Percentiles rank a stretch among this genome's conserved stretches.
phyloP scores from a whole-genome alignment of 2,888 invertebrate species.

The Cryptosula pallasiana region DNA sequence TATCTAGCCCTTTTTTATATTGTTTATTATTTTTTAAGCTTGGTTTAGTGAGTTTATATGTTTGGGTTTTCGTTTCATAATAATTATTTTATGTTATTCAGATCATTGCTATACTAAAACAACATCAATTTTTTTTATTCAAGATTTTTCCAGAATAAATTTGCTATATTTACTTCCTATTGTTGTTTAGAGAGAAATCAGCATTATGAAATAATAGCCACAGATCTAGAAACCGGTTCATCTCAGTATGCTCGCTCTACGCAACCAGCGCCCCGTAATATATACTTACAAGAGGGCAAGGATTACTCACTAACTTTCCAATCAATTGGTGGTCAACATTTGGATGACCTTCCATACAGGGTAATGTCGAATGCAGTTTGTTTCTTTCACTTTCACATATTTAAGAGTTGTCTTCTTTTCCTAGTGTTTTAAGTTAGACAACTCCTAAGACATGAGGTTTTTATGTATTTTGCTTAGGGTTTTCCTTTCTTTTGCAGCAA shows the following conservation, averaged over 20 bases:
- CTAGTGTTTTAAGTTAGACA: neutral
- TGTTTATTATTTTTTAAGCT: too few species aligned
- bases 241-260: conserved; percentile 1
- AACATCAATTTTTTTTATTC: too few species aligned
- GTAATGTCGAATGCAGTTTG: neutral
- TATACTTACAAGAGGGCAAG: conserved; percentile 1
- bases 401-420: neutral
- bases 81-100: too few species aligned
- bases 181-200: neutral
- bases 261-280: neutral
- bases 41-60: too few species aligned
- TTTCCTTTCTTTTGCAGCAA: neutral
- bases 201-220: conserved; percentile 11
- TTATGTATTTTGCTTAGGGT: neutral
- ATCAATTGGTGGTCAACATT: neutral
- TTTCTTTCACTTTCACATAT: neutral
- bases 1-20: too few species aligned
- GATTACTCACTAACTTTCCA: neutral
- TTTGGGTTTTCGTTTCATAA: too few species aligned
- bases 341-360: conserved; percentile 13
- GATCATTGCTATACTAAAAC: too few species aligned
- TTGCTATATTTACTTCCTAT: neutral
- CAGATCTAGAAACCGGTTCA: neutral
- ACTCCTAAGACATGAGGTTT: neutral
- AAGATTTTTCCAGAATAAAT: neutral